Base-by-base conservation (phyloP, 1,140 invertebrate genomes). In the Penaeus indicus region DNA sequence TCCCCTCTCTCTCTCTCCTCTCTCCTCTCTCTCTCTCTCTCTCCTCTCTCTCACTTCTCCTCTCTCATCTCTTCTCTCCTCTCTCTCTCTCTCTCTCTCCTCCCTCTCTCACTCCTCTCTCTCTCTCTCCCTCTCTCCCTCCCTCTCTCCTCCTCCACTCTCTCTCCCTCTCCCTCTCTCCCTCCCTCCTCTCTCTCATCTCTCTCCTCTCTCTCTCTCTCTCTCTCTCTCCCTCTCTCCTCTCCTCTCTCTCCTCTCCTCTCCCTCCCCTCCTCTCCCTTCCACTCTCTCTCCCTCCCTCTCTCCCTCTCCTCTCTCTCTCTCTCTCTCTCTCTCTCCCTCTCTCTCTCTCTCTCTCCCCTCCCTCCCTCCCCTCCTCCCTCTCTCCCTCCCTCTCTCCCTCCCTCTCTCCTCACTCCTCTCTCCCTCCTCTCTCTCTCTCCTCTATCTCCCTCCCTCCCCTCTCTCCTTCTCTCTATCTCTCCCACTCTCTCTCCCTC, bases 241-340 rank as follows among this genome's bases (percentile, higher is more conserved):
- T 7, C 22, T 27, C 22, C 8, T 72, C 67, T 27, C 21, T 22
- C 67, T 72, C 67, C 22, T n/a, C 42, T 42, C 78, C 42, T 47
- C 78, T 25, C 54, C 42, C 54, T 38, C 7, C 32, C 54, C 38
- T 80, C 19, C 38, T 42, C 5, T 42, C 38, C 5, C 25, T 32
- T 4, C 61, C 42, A 60, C n/a, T 32, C 60, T 32, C 13, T 18
- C 5, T 67, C 22, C 21, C 42, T 10, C n/a, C 27, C 11, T 16
- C 42, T 18, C 22, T 60, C 42, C 3, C 38, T 61, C 19, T 63
- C 69, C 25, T 47, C 82, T 47, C 62, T 11, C 62, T 63, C 81
- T 83, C 81, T 63, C 61, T 63, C 60, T 63, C n/a, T 83, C 61
- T 83, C 61, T 83, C 81, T 63, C 60, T 63, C 25, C 64, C 81